Evolutionary conservation across 2,888 invertebrate species (phyloP).

Genomic region (Diarsia brunnea): DNA sequence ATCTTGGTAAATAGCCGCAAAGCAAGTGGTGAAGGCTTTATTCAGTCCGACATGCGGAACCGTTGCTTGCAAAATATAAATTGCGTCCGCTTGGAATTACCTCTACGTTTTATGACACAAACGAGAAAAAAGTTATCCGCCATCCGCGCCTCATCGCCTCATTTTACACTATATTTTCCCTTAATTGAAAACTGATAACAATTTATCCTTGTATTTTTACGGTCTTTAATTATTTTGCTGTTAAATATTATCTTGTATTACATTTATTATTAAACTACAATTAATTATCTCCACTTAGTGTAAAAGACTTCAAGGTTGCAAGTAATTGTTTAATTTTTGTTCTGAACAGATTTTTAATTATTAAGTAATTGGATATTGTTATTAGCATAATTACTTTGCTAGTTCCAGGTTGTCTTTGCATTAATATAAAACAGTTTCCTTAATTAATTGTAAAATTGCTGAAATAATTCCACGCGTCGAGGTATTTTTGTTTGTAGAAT

Average conservation of each 20-base stretch:
- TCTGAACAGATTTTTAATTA: constrained; percentile 15
- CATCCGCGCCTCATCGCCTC: constrained; percentile 74
- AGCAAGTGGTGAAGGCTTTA: constrained; percentile 79
- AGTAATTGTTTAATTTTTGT: constrained; percentile 31
- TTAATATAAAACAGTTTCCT: not conserved
- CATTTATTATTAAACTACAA: constrained; percentile 55
- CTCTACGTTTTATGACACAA: constrained; percentile 83
- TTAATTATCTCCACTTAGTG: constrained; percentile 40
- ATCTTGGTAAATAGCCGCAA: constrained; percentile 62
- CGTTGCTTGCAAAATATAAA: constrained; percentile 83
- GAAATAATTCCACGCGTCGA: constrained; percentile 2
- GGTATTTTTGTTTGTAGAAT: constrained; percentile 2
- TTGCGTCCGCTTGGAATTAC: constrained; percentile 83
- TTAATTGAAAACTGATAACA: constrained; percentile 58
- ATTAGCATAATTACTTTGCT: constrained; percentile 13
- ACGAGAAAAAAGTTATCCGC: constrained; percentile 79
- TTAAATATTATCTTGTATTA: constrained; percentile 43
- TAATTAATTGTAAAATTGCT: constrained; percentile 1
- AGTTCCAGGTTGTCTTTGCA: constrained; percentile 12
- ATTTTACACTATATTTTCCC: constrained; percentile 68
- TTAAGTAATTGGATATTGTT: constrained; percentile 27
- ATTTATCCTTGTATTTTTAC: constrained; percentile 43
- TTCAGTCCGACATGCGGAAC: constrained; percentile 77
- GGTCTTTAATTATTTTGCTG: constrained; percentile 21
- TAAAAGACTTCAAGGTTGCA: constrained; percentile 20